Evolutionary conservation across 2,797 vertebrate species (phyloP).

Genomic region (Otolemur crassicaudatus): DNA sequence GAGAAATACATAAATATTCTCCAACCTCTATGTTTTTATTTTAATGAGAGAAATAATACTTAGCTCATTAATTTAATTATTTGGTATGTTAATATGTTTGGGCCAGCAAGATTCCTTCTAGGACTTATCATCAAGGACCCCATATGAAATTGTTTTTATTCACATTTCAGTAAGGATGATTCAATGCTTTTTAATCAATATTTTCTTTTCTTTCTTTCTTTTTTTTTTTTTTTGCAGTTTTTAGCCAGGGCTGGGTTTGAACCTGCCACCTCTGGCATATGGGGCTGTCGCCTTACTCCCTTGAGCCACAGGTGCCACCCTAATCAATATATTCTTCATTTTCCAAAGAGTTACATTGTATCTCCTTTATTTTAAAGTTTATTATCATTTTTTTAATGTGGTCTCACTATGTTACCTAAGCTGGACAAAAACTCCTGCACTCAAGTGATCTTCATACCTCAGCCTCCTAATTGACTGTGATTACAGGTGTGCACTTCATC

Average conservation of each 20-base stretch:
- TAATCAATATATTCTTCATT: slow-evolving; percentile 35
- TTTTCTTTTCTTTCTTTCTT: neutral
- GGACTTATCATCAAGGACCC: slow-evolving; percentile 19
- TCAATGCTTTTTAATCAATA: slow-evolving; percentile 44
- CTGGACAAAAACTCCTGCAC: neutral
- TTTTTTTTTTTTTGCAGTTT: too few species aligned
- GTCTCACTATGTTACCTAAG: neutral
- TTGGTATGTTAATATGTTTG: slow-evolving; percentile 39
- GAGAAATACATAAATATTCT: slow-evolving; percentile 51
- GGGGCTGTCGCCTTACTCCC: too few species aligned
- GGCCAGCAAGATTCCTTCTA: slow-evolving; percentile 45
- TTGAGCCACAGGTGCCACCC: too few species aligned
- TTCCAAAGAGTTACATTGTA: slow-evolving; percentile 11
- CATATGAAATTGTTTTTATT: neutral
- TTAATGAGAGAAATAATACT: slow-evolving; percentile 56
- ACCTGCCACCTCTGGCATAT: too few species aligned
- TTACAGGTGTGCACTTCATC: neutral
- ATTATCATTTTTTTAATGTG: neutral
- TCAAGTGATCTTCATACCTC: neutral
- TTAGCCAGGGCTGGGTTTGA: too few species aligned
- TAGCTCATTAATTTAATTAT: slow-evolving; percentile 63
- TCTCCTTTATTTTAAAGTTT: slow-evolving; percentile 5
- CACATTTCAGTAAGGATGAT: neutral
- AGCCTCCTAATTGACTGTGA: neutral
- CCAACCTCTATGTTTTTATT: neutral